phyloP scores from a whole-genome alignment of 2,113 vertebrate genomes.

The Erinaceus europaeus region DNA sequence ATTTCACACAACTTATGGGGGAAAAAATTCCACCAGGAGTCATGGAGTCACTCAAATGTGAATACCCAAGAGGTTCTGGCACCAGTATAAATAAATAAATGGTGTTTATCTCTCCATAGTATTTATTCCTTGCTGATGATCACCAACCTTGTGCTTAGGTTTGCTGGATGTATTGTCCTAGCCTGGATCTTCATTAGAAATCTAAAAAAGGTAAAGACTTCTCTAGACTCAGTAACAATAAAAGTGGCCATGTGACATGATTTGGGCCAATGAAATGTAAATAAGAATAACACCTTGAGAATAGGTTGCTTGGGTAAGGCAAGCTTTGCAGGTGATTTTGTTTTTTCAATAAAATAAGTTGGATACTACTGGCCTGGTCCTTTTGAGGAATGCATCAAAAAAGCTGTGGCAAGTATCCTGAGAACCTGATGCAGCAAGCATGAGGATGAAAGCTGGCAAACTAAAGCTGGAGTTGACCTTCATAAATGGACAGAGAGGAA shows the following conservation, averaged over 20 bases:
- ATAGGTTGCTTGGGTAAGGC: not conserved
- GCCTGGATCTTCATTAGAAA: not conserved
- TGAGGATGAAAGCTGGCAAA: not conserved
- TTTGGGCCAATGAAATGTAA: not conserved
- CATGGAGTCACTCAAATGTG: no score
- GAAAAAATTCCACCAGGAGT: no score
- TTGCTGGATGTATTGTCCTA: not conserved
- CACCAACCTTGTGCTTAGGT: not conserved
- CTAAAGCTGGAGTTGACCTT: no score
- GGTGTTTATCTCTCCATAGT: not conserved
- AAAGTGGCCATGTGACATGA: not conserved
- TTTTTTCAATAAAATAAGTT: not conserved
- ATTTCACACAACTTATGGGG: no score
- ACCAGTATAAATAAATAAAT: not conserved
- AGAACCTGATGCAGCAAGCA: not conserved
- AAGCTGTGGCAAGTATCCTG: not conserved
- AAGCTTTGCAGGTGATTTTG: not conserved
- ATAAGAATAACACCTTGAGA: not conserved
- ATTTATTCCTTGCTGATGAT: not conserved
- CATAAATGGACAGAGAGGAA: not conserved
- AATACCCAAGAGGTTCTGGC: not conserved
- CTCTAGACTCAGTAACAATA: not conserved
- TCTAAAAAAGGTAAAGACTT: not conserved
- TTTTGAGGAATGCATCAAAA: not conserved
- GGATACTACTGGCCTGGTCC: not conserved